Base-by-base conservation (phyloP, 2,113 vertebrate genomes). In the Alces alces region DNA sequence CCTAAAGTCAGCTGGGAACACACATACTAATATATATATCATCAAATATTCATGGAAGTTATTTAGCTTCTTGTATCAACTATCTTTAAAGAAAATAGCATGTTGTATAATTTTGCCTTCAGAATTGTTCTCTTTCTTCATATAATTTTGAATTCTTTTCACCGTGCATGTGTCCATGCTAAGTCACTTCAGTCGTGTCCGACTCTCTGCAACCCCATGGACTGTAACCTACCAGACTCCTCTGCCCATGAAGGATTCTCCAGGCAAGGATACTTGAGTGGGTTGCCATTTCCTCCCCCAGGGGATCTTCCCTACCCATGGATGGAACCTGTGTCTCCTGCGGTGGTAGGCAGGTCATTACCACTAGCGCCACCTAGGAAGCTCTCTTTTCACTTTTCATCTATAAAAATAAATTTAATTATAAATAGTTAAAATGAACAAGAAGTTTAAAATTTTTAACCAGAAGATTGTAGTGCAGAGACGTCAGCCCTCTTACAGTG, bases 101-200 rank as follows among this genome's bases (percentile, higher is more conserved):
- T 76, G 2, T 88, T 94, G 10, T 66, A 70, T 61, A 89, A 91
- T 93, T 97, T 98, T 87, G 92, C 17, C 54, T 79, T 94, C 14
- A 96, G 86, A 97, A 97, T 52, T 52, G 17, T 89, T 96, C 15
- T 96, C 87, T 96, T 91, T 6, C 25, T 33, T 97, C 45, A 58
- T 17, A 87, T 43, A 85, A 47, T 61, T 16, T 28, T 93, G 54
- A 86, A 70, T 89, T 66, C 8, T 82, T 95, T 94, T 52, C 5
- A 82, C 17, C 33, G 6, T n/a, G 45, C 28, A 2, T 82, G 70
- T 43, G 21, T 43, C 36, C 36, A 43, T 76, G 70, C 36, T 43
- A 76, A 76, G 36, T 27, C 8, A 27, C 36, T 76, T 76, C 21
- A 76, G 70, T 43, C 12, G 6, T 43, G 70, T 76, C 36, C 0